phyloP scores from a whole-genome alignment of 2,797 vertebrate genomes.

The Sphenopsis melanotis region DNA sequence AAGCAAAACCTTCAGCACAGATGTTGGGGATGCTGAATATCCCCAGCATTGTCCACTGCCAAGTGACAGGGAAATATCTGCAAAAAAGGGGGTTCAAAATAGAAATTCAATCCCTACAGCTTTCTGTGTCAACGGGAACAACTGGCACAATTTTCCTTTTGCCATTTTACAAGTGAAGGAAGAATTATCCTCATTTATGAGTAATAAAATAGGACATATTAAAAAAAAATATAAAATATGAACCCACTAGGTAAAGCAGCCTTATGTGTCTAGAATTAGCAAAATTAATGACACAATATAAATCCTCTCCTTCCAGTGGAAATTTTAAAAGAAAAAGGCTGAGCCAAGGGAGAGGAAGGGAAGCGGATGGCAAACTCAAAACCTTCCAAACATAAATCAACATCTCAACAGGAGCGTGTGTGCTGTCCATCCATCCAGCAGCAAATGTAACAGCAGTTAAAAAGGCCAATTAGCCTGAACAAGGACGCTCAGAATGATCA shows the following conservation, averaged over 20 bases:
- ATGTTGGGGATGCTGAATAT: background rate
- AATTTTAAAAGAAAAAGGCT: slow-evolving; percentile 19
- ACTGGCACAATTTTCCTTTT: background rate
- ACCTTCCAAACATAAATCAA: slow-evolving; percentile 65
- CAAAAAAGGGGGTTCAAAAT: background rate
- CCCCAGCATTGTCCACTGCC: no score
- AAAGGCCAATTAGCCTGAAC: slow-evolving; percentile 71
- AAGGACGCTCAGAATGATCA: slow-evolving; percentile 57
- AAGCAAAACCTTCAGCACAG: background rate
- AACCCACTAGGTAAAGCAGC: background rate
- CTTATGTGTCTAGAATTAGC: background rate
- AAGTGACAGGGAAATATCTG: background rate
- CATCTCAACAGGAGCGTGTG: slow-evolving; percentile 38
- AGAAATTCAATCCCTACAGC: background rate
- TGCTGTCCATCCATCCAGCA: slow-evolving; percentile 58
- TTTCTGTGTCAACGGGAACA: background rate
- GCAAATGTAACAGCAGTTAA: slow-evolving; percentile 68
- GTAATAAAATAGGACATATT: background rate
- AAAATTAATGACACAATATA: background rate
- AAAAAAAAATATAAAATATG: background rate
- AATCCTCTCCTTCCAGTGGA: background rate
- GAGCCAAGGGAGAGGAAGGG: slow-evolving; percentile 35
- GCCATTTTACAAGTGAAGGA: background rate
- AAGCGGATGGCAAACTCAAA: background rate
- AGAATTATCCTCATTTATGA: background rate